A percentile compares a stretch with the other conserved stretches of the same genome.
Conservation (phyloP, 2,113 vertebrate species). For the Spea multiplicata region DNA sequence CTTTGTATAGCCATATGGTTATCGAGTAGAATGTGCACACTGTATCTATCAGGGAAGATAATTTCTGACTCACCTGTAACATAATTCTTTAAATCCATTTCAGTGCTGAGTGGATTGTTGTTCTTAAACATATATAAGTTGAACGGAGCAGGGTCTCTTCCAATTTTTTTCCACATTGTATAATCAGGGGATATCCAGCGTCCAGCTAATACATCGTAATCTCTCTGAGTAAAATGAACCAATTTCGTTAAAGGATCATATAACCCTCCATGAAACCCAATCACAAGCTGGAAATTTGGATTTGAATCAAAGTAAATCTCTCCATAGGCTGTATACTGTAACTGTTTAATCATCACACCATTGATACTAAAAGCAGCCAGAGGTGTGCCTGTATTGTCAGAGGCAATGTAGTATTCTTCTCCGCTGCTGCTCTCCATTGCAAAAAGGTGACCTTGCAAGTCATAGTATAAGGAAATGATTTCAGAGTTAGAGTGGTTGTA, state of each 20-base stretch:
- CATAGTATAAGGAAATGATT: conserved; percentile 94
- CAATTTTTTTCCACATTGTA: conserved; percentile 92
- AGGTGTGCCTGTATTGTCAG: conserved; percentile 94
- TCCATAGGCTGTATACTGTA: conserved; percentile 95
- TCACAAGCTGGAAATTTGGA: conserved; percentile 93
- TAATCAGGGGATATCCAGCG: conserved; percentile 97
- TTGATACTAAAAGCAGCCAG: conserved; percentile 97
- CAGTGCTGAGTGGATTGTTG: conserved; percentile 97
- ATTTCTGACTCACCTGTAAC: conserved; percentile 83
- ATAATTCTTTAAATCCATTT: conserved; percentile 94
- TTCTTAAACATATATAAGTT: conserved; percentile 99
- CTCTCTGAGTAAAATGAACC: conserved; percentile 95
- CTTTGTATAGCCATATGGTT: too few relatives aligned
- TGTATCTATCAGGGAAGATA: too few relatives aligned
- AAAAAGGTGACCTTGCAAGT: conserved; percentile 96
- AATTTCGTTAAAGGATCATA: conserved; percentile 94
- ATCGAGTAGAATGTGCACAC: too few relatives aligned
- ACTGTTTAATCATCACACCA: conserved; percentile 96
- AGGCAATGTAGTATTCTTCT: conserved; percentile 95
- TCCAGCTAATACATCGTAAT: conserved; percentile 93
- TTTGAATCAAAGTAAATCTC: conserved; percentile 97
- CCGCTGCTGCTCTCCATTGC: conserved; percentile 98
- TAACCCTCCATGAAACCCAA: conserved; percentile 96
- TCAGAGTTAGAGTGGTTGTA: conserved; percentile 98
- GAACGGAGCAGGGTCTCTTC: conserved; percentile 89